phyloP scores from a whole-genome alignment of 2,888 invertebrate species.

The Nomada lathburiana region DNA sequence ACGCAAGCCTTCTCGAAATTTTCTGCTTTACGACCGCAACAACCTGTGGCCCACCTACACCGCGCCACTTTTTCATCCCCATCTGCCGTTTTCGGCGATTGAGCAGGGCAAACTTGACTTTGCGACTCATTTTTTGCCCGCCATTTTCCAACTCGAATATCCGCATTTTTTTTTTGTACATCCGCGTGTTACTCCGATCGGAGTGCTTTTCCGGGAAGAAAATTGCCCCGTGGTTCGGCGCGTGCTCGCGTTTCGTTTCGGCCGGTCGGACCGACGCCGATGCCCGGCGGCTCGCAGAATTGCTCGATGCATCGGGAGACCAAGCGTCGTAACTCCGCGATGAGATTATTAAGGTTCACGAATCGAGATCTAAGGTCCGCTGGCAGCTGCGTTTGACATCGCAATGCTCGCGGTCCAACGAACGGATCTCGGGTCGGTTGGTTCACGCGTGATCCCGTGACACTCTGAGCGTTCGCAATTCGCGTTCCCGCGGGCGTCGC shows the following conservation, averaged over 20 bases:
- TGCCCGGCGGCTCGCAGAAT: too few species aligned
- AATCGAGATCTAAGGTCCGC: background rate
- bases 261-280: too few species aligned
- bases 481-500: conserved; percentile 20
- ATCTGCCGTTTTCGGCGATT: background rate
- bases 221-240: too few species aligned
- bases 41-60: conserved; percentile 39
- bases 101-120: background rate
- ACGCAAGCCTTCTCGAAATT: conserved; percentile 41
- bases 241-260: too few species aligned
- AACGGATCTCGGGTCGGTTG: background rate
- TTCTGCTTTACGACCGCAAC: conserved; percentile 33
- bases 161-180: background rate
- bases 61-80: background rate
- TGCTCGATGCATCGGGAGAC: background rate
- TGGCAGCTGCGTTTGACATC: conserved; percentile 24
- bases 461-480: background rate
- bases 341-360: background rate
- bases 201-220: too few species aligned
- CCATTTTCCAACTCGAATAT: background rate
- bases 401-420: background rate
- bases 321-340: background rate
- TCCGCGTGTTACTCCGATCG: background rate
- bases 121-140: background rate
- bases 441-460: background rate